Conservation (phyloP, 1,140 invertebrate species). For the silkworm (Bombyx mori) region ASM3026992v2 NC_085119.1:11628001-11628500, state of each 20-base stretch:
- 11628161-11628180: conserved; percentile 51
- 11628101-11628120: no score
- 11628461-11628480: conserved; percentile 39
- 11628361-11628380: no score
- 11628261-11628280: conserved; percentile 46
- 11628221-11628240: conserved; percentile 64
- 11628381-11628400: conserved; percentile 16
- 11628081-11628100: no score
- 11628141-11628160: conserved; percentile 38
- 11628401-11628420: conserved; percentile 47
- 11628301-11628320: no score
- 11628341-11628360: no score
- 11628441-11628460: conserved; percentile 63
- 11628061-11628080: no score
- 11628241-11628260: conserved; percentile 57
- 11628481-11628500: no score
- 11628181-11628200: conserved; percentile 49
- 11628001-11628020: conserved; percentile 6
- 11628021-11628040: conserved; percentile 8
- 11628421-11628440: conserved; percentile 65
- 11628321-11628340: no score
- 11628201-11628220: conserved; percentile 56
- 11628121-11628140: no score
- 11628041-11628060: conserved; percentile 7
- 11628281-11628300: no score